Conservation (phyloP, 1,140 invertebrate genomes). For the Calliopsis andreniformis region DNA sequence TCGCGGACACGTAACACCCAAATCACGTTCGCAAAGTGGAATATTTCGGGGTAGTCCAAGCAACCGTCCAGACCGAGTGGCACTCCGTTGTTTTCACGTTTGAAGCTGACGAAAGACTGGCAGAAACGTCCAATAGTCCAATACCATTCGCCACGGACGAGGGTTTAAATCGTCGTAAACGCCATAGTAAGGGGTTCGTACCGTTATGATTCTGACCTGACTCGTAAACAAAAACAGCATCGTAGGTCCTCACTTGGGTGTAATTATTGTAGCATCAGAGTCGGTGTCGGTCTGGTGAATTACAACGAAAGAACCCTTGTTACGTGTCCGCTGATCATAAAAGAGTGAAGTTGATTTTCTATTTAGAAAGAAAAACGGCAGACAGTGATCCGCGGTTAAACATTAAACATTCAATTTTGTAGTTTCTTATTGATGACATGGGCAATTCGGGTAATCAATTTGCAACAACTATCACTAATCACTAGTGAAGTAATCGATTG, state of each 20-base stretch:
- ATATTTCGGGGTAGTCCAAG: constrained; percentile 8
- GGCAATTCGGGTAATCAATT: too few relatives aligned
- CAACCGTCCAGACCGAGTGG: neutral
- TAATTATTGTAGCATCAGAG: neutral
- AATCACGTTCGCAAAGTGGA: constrained; percentile 7
- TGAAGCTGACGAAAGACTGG: constrained; percentile 2
- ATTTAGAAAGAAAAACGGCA: too few relatives aligned
- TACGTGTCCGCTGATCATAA: neutral
- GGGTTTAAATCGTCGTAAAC: neutral
- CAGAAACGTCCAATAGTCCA: too few relatives aligned
- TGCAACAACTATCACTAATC: too few relatives aligned
- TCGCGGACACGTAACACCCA: neutral
- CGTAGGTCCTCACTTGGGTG: too few relatives aligned
- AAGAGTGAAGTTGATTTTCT: neutral
- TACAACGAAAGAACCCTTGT: neutral
- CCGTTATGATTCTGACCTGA: constrained; percentile 32
- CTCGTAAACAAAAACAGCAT: neutral
- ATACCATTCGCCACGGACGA: neutral
- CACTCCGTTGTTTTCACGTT: neutral
- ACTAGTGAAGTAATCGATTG: too few relatives aligned
- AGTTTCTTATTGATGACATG: too few relatives aligned
- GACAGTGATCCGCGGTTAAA: too few relatives aligned
- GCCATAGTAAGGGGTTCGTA: constrained; percentile 4
- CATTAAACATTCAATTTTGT: too few relatives aligned
- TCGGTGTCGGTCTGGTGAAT: neutral